A percentile compares a stretch with the other conserved stretches of the same genome.
phyloP scores from a whole-genome alignment of 2,797 vertebrate species.

The Pseudomugil tenellus region DNA sequence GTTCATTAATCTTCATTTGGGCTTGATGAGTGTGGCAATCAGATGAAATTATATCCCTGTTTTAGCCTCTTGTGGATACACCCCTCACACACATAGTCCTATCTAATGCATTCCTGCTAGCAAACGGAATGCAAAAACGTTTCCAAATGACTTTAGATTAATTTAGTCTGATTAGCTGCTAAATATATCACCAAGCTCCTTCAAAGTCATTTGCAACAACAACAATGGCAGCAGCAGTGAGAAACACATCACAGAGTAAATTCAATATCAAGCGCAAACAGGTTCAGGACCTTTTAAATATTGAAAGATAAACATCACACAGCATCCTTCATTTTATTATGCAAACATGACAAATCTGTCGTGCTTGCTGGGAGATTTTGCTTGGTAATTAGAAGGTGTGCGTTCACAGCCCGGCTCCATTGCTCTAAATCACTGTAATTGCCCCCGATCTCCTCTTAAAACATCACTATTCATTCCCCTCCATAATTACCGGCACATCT shows the following conservation, averaged over 20 bases:
- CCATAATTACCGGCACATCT: conserved; percentile 82
- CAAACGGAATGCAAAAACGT: conserved; percentile 67
- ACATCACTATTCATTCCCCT: conserved; percentile 72
- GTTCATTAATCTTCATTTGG: conserved; percentile 84
- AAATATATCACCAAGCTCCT: conserved; percentile 73
- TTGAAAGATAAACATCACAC: conserved; percentile 64
- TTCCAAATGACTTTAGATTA: conserved; percentile 76
- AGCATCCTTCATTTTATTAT: conserved; percentile 60
- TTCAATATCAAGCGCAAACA: conserved; percentile 21
- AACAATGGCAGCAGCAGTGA: conserved; percentile 43
- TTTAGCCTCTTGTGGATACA: conserved; percentile 71
- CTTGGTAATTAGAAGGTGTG: conserved; percentile 74
- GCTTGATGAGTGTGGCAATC: conserved; percentile 79
- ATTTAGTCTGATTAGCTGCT: conserved; percentile 78
- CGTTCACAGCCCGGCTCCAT: conserved; percentile 54
- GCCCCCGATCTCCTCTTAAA: conserved; percentile 78
- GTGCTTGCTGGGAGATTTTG: conserved; percentile 45
- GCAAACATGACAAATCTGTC: conserved; percentile 62
- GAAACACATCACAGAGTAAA: conserved; percentile 48
- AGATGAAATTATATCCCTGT: conserved; percentile 77
- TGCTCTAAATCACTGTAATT: conserved; percentile 81
- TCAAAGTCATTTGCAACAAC: conserved; percentile 73
- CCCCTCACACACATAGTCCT: conserved; percentile 30
- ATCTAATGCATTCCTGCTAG: conserved; percentile 59
- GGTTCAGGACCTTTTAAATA: conserved; percentile 65